Evolutionary conservation across 2,888 invertebrate species (phyloP).

Genomic region (Drosophila austrosaltans): DNA sequence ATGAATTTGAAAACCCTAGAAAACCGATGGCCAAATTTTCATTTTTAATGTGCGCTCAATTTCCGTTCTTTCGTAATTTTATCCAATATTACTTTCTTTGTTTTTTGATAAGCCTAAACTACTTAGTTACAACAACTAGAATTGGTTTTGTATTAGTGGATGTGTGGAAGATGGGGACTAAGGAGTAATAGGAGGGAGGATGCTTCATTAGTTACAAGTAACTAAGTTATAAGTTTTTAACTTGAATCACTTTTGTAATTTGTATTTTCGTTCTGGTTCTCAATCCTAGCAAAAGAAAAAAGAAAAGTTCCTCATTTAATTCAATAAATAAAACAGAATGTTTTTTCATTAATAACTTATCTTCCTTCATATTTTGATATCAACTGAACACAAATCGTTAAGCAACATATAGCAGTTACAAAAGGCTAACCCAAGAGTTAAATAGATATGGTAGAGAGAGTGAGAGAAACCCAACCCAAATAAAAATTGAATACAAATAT

Average conservation of each 20-base stretch:
- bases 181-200: background rate
- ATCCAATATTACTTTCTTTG: background rate
- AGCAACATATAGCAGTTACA: conserved; percentile 61
- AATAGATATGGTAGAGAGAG: conserved; percentile 15
- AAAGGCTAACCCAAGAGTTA: conserved; percentile 53
- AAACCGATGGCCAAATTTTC: conserved; percentile 55
- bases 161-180: conserved; percentile 45
- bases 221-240: conserved; percentile 76
- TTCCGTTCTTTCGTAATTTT: conserved; percentile 18
- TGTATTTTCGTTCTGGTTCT: conserved; percentile 53
- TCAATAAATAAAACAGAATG: background rate
- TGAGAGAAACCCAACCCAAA: conserved; percentile 28
- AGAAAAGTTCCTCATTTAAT: conserved; percentile 36
- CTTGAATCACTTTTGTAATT: conserved; percentile 74
- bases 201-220: conserved; percentile 53
- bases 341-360: conserved; percentile 4
- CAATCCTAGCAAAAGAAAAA: conserved; percentile 33
- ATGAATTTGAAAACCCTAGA: conserved; percentile 77
- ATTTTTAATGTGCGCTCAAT: conserved; percentile 47
- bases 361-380: conserved; percentile 50
- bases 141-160: conserved; percentile 72
- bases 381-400: conserved; percentile 73
- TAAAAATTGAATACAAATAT: conserved; percentile 68
- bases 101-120: conserved; percentile 55
- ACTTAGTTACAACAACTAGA: conserved; percentile 55